Percentiles rank a stretch among this genome's conserved stretches.
Conservation (phyloP, 2,113 vertebrate genomes). For the Alectura lathami region DNA sequence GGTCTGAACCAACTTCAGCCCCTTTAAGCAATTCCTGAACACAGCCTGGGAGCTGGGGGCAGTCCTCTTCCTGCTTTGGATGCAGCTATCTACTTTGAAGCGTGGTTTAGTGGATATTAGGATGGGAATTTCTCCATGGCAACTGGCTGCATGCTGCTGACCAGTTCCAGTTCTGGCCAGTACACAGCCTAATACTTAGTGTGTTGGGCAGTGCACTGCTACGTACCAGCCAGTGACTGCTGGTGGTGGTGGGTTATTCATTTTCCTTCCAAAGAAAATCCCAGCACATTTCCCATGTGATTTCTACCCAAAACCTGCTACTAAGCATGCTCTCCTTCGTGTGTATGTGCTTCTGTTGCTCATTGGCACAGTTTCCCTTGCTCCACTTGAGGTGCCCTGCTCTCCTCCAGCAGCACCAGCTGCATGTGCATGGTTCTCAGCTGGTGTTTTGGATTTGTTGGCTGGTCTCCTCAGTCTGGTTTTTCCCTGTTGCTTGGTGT, state of each 20-base stretch:
- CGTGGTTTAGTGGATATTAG: neutral
- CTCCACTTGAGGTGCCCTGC: neutral
- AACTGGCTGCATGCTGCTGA: neutral
- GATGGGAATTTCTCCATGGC: accelerated
- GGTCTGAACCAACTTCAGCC: neutral
- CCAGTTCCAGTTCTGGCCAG: neutral
- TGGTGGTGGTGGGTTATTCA: accelerated
- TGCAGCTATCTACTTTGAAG: neutral
- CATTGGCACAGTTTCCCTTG: accelerated
- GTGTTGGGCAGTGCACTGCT: accelerated
- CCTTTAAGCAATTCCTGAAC: neutral
- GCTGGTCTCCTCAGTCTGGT: neutral
- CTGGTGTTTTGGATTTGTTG: neutral
- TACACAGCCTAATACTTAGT: accelerated
- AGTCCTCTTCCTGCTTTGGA: neutral
- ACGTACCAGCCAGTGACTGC: neutral
- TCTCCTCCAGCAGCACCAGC: accelerated
- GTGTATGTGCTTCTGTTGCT: accelerated
- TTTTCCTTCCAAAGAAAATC: neutral
- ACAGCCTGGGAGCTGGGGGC: neutral
- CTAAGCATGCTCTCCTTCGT: accelerated
- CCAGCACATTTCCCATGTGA: neutral
- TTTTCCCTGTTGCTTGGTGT: neutral
- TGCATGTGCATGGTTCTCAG: neutral
- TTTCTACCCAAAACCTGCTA: neutral